phyloP scores from a whole-genome alignment of 2,797 vertebrate species.

The Eupleurogrammus muticus region DNA sequence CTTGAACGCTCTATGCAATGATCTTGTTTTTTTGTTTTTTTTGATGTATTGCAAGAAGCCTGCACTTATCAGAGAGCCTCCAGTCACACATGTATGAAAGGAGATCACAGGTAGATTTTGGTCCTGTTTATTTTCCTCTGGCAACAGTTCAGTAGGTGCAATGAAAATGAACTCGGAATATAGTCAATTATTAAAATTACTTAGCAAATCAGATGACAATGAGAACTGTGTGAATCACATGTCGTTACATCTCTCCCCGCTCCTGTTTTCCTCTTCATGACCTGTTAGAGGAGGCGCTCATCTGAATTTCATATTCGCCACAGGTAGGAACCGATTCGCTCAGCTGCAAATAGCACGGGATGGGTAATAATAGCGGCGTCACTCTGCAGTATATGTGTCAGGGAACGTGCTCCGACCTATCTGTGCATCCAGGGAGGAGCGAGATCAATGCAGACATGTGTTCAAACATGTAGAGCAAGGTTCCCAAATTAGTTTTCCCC shows the following conservation, averaged over 20 bases:
- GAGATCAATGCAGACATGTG: slow-evolving; percentile 1
- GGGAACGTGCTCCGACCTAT: background rate
- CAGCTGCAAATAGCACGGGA: background rate
- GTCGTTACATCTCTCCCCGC: background rate
- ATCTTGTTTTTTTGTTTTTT: slow-evolving; percentile 20
- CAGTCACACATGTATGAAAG: background rate
- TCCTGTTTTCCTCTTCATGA: background rate
- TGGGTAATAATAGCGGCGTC: background rate
- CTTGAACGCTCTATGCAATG: slow-evolving; percentile 8
- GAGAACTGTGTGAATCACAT: background rate
- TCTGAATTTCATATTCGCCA: background rate
- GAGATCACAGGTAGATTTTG: background rate
- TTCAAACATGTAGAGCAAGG: background rate
- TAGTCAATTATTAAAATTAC: slow-evolving; percentile 8
- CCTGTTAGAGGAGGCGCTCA: background rate
- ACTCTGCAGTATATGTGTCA: background rate
- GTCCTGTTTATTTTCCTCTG: background rate
- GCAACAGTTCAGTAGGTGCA: background rate
- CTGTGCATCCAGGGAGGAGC: background rate
- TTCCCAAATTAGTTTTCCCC: too few relatives aligned
- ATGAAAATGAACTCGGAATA: background rate
- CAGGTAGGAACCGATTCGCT: background rate
- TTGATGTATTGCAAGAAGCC: slow-evolving; percentile 2
- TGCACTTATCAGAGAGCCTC: slow-evolving; percentile 10
- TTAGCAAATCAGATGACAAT: background rate